Conservation (phyloP, 2,888 invertebrate genomes). For the Drosophila borborema region DNA sequence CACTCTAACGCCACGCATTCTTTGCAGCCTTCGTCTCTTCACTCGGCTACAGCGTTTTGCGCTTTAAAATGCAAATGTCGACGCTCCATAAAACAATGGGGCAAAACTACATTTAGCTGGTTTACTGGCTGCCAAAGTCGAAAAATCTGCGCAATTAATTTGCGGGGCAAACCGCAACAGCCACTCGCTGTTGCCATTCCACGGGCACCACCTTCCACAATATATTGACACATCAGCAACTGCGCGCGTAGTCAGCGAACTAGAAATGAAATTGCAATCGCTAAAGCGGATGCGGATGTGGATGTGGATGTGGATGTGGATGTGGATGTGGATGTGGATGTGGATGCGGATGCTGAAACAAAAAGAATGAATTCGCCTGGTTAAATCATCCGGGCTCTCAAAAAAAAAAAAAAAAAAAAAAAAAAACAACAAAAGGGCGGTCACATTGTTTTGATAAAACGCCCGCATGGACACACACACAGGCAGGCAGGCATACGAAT, state of each 20-base stretch:
- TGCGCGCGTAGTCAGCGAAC: conserved; percentile 59
- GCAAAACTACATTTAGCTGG: conserved; percentile 42
- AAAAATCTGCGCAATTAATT: conserved; percentile 80
- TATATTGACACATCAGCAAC: conserved; percentile 82
- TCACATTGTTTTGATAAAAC: conserved; percentile 79
- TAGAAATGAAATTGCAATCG: conserved; percentile 74
- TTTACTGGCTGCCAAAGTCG: conserved; percentile 40
- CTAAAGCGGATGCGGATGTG: conserved; percentile 50
- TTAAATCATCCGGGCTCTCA: conserved; percentile 49
- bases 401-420: conserved; percentile 36
- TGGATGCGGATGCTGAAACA: conserved; percentile 23
- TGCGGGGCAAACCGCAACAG: conserved; percentile 75
- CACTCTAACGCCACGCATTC: conserved; percentile 46
- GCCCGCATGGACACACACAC: conserved; percentile 67
- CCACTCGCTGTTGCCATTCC: conserved; percentile 44
- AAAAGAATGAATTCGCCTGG: conserved; percentile 69
- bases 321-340: conserved; percentile 29
- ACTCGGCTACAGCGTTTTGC: conserved; percentile 23
- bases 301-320: conserved; percentile 12
- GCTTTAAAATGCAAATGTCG: conserved; percentile 70
- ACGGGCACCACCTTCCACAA: conserved; percentile 37
- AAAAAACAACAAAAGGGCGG: conserved; percentile 77
- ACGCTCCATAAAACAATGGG: conserved; percentile 50
- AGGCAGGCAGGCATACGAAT: conserved; percentile 19
- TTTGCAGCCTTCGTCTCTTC: background rate